These are phyloP conservation scores for Alces alces DNA, from an alignment of 2,113 vertebrate species.

Conservation along the genomic window DNA sequence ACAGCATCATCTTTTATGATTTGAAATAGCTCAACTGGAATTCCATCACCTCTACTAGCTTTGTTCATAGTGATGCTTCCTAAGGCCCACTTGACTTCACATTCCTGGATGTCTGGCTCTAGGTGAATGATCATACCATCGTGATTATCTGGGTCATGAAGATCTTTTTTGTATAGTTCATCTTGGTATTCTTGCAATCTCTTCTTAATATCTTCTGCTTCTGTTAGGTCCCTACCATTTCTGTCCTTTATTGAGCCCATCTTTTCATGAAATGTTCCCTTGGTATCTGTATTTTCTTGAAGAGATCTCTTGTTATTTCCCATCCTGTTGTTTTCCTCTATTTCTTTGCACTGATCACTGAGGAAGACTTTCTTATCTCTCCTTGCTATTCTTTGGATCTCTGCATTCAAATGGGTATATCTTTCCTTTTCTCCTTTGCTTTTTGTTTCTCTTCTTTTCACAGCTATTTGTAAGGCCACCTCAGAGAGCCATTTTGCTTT, in stretches of 20 bases:
- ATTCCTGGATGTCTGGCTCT: neutral
- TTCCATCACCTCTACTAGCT: neutral
- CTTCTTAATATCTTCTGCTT: neutral
- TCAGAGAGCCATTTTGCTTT: neutral
- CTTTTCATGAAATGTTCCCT: neutral
- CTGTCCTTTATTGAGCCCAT: neutral
- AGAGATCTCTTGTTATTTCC: neutral
- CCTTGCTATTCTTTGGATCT: neutral
- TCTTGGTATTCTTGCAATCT: neutral
- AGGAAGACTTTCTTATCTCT: neutral
- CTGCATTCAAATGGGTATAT: neutral
- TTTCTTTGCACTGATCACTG: neutral
- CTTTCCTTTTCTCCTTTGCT: neutral
- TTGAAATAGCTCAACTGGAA: neutral
- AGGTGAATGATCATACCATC: neutral
- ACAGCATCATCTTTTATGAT: neutral
- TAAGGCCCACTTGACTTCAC: neutral
- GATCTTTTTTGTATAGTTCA: neutral
- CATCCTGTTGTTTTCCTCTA: neutral
- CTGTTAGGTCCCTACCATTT: neutral
- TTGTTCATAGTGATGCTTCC: neutral
- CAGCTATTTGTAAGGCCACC: neutral
- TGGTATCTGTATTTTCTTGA: neutral
- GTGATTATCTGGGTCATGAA: neutral
- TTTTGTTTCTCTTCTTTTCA: neutral